Conservation (phyloP, 1,140 invertebrate genomes). For the Lucilia sericata region DNA sequence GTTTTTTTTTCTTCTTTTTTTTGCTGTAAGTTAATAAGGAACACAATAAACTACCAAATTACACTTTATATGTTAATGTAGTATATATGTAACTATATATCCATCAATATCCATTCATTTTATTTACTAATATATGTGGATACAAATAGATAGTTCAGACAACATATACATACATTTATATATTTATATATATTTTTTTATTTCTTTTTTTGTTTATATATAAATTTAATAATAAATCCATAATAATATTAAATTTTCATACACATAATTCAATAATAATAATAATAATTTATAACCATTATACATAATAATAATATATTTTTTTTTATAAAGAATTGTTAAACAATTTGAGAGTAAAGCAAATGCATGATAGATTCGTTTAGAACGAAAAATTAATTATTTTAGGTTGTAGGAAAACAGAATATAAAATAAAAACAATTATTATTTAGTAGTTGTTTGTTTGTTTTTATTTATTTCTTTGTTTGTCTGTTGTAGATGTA, state of each 20-base stretch:
- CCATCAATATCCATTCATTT: slow-evolving; percentile 25
- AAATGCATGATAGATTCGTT: slow-evolving; percentile 43
- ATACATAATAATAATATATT: not conserved
- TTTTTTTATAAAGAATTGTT: slow-evolving; percentile 33
- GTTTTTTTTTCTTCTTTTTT: not conserved
- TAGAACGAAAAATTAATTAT: slow-evolving; percentile 40
- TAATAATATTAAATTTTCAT: slow-evolving; percentile 33
- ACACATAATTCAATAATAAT: slow-evolving; percentile 39
- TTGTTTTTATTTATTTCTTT: not conserved
- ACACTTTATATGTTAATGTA: not conserved
- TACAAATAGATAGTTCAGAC: slow-evolving; percentile 18
- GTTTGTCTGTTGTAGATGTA: not conserved
- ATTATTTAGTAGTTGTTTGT: not conserved
- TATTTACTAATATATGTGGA: not conserved
- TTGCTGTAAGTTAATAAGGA: slow-evolving; percentile 38
- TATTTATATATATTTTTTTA: no score
- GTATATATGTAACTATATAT: slow-evolving; percentile 20
- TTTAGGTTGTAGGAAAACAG: slow-evolving; percentile 32
- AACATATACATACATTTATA: not conserved
- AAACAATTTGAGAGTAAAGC: slow-evolving; percentile 43
- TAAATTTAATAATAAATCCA: slow-evolving; percentile 33
- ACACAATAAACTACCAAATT: slow-evolving; percentile 43
- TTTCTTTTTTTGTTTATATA: not conserved
- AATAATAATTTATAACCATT: slow-evolving; percentile 29
- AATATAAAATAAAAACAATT: not conserved